These are phyloP conservation scores for Mixornis gularis DNA, from an alignment of 2,113 vertebrate species.

Conservation along the genomic window DNA sequence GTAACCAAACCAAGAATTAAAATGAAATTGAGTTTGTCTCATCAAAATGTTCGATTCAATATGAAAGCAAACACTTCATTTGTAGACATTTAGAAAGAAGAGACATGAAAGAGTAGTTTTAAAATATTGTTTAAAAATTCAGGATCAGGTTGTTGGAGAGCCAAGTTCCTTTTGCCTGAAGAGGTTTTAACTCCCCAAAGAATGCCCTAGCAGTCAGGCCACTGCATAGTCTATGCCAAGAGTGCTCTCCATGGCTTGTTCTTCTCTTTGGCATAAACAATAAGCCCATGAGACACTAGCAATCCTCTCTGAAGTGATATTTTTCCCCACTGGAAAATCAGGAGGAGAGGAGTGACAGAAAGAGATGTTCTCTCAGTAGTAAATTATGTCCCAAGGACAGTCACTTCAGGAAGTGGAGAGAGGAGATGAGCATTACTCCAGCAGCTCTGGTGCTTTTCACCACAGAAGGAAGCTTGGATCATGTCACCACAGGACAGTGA, in stretches of 20 bases:
- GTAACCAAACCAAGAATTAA: not conserved
- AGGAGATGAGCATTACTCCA: not conserved
- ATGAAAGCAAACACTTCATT: not conserved
- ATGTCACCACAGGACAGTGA: not conserved
- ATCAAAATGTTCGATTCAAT: not conserved
- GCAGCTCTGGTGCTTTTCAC: rapidly evolving
- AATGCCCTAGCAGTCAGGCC: not conserved
- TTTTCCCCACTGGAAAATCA: not conserved
- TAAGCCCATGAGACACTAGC: not conserved
- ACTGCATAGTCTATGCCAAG: not conserved
- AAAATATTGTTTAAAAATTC: not conserved
- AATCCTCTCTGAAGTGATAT: not conserved
- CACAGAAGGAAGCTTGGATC: not conserved
- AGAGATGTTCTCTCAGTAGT: not conserved
- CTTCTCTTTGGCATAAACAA: not conserved
- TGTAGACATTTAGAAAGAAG: not conserved
- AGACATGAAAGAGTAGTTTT: not conserved
- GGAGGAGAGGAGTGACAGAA: not conserved
- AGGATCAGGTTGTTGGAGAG: not conserved
- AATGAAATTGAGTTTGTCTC: not conserved
- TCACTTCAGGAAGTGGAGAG: not conserved
- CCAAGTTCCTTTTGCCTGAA: not conserved
- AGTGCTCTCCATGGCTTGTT: not conserved
- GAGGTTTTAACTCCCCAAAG: not conserved
- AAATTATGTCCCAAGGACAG: not conserved